Evolutionary conservation across 2,113 vertebrate species (phyloP).

Genomic region (Phycodurus eques): DNA sequence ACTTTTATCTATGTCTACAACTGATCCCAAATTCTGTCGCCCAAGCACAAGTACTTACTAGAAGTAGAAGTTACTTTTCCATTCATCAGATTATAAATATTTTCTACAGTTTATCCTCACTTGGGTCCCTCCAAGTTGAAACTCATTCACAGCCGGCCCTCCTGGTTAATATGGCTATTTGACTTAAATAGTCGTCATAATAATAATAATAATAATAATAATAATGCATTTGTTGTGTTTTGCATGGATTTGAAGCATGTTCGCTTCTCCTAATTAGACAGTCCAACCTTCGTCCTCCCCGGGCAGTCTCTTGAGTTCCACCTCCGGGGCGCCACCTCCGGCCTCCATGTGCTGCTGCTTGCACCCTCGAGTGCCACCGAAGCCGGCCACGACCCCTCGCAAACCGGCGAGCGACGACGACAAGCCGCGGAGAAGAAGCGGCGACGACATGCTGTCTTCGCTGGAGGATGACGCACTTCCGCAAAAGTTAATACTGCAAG

Average conservation of each 20-base stretch:
- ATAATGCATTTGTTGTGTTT: neutral
- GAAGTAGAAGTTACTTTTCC: too few relatives aligned
- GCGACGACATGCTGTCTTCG: conserved; percentile 25
- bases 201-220: neutral
- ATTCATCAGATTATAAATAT: too few relatives aligned
- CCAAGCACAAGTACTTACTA: too few relatives aligned
- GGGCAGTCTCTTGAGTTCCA: conserved; percentile 61
- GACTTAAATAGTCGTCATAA: too few relatives aligned
- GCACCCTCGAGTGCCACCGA: neutral
- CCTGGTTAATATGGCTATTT: too few relatives aligned
- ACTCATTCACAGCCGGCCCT: too few relatives aligned
- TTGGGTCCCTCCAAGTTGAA: too few relatives aligned
- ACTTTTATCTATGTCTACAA: too few relatives aligned
- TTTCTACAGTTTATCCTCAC: too few relatives aligned
- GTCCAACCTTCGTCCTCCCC: conserved; percentile 62
- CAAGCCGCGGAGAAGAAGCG: conserved; percentile 25
- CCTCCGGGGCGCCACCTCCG: conserved; percentile 34
- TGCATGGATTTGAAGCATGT: neutral
- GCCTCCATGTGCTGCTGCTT: conserved; percentile 37
- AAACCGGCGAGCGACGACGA: neutral
- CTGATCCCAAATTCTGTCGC: too few relatives aligned
- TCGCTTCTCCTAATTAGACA: too few relatives aligned
- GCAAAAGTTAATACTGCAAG: conserved; percentile 17
- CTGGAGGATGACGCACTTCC: neutral
- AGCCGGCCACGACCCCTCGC: neutral